These are phyloP conservation scores for Parnassius glacialis DNA, from an alignment of 2,888 invertebrate genomes.

Conservation along the genomic window DNA sequence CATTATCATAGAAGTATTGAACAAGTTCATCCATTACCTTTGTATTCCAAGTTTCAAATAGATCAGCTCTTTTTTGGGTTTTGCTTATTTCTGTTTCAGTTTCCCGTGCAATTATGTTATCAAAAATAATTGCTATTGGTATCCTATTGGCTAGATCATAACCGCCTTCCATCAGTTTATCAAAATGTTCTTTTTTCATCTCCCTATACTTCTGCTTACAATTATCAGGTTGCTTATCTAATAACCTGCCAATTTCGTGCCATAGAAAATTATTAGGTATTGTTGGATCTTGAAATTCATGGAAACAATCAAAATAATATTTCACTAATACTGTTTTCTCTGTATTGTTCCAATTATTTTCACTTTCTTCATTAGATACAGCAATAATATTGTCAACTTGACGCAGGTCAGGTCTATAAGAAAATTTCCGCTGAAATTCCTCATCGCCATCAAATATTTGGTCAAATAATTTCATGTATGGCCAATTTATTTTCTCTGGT, in stretches of 20 bases:
- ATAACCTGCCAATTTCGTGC: conserved; percentile 64
- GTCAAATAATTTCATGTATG: conserved; percentile 62
- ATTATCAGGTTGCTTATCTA: conserved; percentile 55
- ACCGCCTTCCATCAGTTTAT: conserved; percentile 45
- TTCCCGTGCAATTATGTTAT: conserved; percentile 62
- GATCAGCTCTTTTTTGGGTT: conserved; percentile 25
- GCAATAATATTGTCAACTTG: conserved; percentile 6
- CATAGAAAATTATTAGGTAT: conserved; percentile 69
- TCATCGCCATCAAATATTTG: conserved; percentile 60
- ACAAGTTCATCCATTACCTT: conserved; percentile 57
- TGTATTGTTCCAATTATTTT: conserved; percentile 51
- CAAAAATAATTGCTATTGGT: conserved; percentile 60
- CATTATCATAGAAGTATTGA: conserved; percentile 59
- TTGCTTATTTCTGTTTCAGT: conserved; percentile 43
- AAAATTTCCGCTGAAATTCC: conserved; percentile 50
- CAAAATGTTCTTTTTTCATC: conserved; percentile 51
- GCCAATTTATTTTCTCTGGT: conserved; percentile 53
- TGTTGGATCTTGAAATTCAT: conserved; percentile 64
- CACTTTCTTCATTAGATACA: conserved; percentile 14
- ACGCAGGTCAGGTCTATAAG: conserved; percentile 1
- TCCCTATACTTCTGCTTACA: conserved; percentile 56
- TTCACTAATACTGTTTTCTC: conserved; percentile 63
- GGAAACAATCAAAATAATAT: conserved; percentile 66
- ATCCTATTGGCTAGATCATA: conserved; percentile 50
- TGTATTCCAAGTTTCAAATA: conserved; percentile 43